Evolutionary conservation across 1,140 invertebrate species (phyloP).

Genomic region (Papilio polytes): DNA sequence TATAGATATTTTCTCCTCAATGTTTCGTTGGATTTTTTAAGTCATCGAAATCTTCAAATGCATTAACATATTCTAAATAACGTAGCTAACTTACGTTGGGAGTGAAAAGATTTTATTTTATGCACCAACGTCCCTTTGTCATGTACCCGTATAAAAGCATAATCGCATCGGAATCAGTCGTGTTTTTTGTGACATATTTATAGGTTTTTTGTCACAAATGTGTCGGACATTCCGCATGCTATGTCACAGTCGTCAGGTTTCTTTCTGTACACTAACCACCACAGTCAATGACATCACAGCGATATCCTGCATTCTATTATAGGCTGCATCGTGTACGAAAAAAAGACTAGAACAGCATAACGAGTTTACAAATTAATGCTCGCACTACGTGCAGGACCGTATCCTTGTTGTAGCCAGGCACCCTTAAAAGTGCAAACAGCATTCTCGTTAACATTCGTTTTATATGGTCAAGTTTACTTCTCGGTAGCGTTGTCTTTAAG

Average conservation of each 20-base stretch:
- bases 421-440: slow-evolving; percentile 78
- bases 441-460: slow-evolving; percentile 65
- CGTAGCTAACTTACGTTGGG: not conserved
- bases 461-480: slow-evolving; percentile 61
- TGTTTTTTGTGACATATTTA: slow-evolving; percentile 31
- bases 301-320: slow-evolving; percentile 33
- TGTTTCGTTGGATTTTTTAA: not conserved
- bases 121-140: slow-evolving; percentile 24
- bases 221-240: slow-evolving; percentile 39
- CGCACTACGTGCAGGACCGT: slow-evolving; percentile 35
- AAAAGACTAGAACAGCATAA: slow-evolving; percentile 42
- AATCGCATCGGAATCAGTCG: slow-evolving; percentile 27
- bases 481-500: slow-evolving; percentile 44
- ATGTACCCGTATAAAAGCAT: slow-evolving; percentile 26
- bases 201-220: slow-evolving; percentile 38
- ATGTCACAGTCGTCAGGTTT: slow-evolving; percentile 42
- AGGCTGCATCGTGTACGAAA: slow-evolving; percentile 30
- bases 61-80: not conserved
- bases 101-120: slow-evolving; percentile 22
- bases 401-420: slow-evolving; percentile 58
- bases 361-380: slow-evolving; percentile 38
- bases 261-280: slow-evolving; percentile 16
- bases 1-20: not conserved
- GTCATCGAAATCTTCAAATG: not conserved
- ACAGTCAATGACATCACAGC: slow-evolving; percentile 31